A percentile compares a stretch with the other conserved stretches of the same genome.
These are phyloP conservation scores for Ichneumoninae sp. DNA, from an alignment of 2,888 invertebrate species.

Conservation along the genomic window DNA sequence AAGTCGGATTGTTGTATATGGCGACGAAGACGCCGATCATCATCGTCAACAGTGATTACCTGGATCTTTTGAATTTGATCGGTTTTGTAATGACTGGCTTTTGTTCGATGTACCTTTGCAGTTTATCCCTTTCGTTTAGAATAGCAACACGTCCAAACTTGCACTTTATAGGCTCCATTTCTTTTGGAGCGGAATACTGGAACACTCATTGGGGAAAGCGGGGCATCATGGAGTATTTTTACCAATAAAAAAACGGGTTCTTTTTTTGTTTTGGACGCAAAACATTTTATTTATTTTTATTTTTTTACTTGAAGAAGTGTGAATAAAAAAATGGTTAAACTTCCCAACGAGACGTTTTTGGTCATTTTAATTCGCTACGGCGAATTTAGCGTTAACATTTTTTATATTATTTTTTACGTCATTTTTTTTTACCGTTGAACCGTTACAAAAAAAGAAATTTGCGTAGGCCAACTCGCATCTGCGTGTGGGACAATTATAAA, in stretches of 20 bases:
- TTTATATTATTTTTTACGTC: not conserved
- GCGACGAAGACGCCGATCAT: not conserved
- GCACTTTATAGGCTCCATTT: not conserved
- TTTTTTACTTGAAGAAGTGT: too few relatives aligned
- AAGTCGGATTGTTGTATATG: not conserved
- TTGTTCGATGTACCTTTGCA: not conserved
- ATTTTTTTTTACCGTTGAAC: slow-evolving; percentile 22
- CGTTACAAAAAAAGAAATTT: slow-evolving; percentile 53
- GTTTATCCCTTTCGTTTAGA: not conserved
- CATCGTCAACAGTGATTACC: slow-evolving; percentile 7
- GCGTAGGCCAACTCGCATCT: slow-evolving; percentile 50
- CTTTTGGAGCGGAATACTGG: not conserved
- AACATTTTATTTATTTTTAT: not conserved
- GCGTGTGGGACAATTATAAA: slow-evolving; percentile 49
- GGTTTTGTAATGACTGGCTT: not conserved
- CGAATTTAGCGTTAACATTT: not conserved
- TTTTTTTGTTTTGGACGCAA: not conserved
- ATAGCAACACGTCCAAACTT: not conserved
- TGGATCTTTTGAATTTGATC: slow-evolving; percentile 1
- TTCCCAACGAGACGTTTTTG: not conserved
- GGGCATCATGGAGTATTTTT: not conserved
- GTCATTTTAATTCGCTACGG: too few relatives aligned
- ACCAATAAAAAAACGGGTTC: too few relatives aligned
- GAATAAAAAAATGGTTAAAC: not conserved
- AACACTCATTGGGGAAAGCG: not conserved